Evolutionary conservation across 1,140 invertebrate species (phyloP).

Genomic region (Brevipalpus yothersi): DNA sequence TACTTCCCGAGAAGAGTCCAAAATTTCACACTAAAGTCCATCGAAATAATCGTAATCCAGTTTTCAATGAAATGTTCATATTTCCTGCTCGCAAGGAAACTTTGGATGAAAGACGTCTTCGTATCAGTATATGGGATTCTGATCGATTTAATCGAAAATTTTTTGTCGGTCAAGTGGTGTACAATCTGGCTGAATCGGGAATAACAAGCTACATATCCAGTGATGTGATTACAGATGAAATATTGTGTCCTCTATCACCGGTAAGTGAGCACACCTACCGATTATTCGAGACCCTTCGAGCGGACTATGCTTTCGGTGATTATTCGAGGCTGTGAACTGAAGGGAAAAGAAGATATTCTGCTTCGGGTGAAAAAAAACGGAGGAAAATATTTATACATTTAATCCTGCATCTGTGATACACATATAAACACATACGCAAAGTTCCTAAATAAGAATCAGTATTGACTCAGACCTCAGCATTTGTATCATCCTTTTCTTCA

Average conservation of each 20-base stretch:
- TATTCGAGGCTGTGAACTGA: background rate
- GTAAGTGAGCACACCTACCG: slow-evolving; percentile 5
- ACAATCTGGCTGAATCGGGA: slow-evolving; percentile 11
- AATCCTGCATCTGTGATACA: too few species aligned
- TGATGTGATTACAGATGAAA: slow-evolving; percentile 10
- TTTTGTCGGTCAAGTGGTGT: slow-evolving; percentile 16
- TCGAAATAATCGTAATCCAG: slow-evolving; percentile 16
- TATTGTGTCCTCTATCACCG: slow-evolving; percentile 5
- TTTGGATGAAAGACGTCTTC: slow-evolving; percentile 14
- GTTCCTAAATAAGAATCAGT: too few species aligned
- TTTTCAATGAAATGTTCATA: slow-evolving; percentile 17
- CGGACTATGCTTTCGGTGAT: background rate
- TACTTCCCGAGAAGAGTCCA: slow-evolving; percentile 11
- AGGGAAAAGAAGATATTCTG: too few species aligned
- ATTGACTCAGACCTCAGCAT: too few species aligned
- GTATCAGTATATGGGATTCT: slow-evolving; percentile 16
- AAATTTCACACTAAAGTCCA: slow-evolving; percentile 14
- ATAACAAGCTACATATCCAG: background rate
- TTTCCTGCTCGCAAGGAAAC: slow-evolving; percentile 14
- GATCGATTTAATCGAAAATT: slow-evolving; percentile 17
- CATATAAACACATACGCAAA: too few species aligned
- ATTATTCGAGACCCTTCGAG: background rate
- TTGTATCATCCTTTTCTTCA: too few species aligned
- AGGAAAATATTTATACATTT: too few species aligned
- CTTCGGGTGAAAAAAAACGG: too few species aligned